Evolutionary conservation across 2,797 vertebrate genomes (phyloP).

Genomic region (Distichodus sexfasciatus): DNA sequence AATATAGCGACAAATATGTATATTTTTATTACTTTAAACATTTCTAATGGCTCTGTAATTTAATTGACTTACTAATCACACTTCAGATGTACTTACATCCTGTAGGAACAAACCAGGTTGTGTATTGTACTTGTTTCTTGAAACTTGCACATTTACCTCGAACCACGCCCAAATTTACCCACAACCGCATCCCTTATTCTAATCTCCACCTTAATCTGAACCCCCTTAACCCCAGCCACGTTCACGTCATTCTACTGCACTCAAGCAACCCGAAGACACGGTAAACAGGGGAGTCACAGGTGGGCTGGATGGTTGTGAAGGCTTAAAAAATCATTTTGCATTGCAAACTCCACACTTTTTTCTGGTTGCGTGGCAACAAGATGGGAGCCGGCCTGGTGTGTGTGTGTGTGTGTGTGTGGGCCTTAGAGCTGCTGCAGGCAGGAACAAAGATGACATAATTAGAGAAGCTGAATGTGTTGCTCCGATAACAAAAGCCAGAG

Average conservation of each 20-base stretch:
- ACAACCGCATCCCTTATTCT: background rate
- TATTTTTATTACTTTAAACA: too few species aligned
- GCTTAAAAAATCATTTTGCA: background rate
- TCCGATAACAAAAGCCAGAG: background rate
- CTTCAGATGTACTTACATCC: too few species aligned
- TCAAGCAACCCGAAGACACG: too few species aligned
- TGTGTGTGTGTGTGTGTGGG: background rate
- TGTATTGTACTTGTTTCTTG: too few species aligned
- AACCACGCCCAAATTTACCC: background rate
- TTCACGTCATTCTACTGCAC: too few species aligned
- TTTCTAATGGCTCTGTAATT: too few species aligned
- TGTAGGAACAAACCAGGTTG: too few species aligned
- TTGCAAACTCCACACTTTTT: background rate
- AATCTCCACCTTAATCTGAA: background rate
- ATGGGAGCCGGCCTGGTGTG: slow-evolving; percentile 6
- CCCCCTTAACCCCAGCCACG: too few species aligned
- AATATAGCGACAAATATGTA: too few species aligned
- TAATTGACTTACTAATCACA: too few species aligned
- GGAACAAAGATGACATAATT: slow-evolving; percentile 23
- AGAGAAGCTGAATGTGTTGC: background rate
- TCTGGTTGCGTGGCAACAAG: slow-evolving; percentile 38
- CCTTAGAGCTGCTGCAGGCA: background rate
- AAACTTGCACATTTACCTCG: background rate
- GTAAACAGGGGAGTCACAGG: too few species aligned
- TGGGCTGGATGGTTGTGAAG: too few species aligned